Conservation (phyloP, 2,797 vertebrate genomes). For the Triplophysa bombifrons region DNA sequence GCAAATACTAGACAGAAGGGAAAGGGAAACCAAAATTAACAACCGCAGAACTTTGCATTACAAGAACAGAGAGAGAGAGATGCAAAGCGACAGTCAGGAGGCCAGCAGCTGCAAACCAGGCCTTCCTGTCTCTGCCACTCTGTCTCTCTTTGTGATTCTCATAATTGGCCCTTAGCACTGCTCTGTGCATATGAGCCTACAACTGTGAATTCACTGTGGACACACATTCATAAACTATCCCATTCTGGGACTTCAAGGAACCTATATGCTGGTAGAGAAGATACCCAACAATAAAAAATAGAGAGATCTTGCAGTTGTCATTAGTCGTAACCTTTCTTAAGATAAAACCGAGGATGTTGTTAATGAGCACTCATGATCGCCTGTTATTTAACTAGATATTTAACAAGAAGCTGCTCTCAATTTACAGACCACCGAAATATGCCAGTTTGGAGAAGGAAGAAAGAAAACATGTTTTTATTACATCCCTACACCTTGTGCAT, state of each 20-base stretch:
- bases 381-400: slow-evolving; percentile 75
- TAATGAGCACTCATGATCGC: slow-evolving; percentile 75
- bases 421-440: slow-evolving; percentile 72
- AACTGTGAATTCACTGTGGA: slow-evolving; percentile 72
- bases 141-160: slow-evolving; percentile 57
- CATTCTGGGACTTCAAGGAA: background rate
- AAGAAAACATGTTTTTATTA: slow-evolving; percentile 80
- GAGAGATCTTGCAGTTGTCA: slow-evolving; percentile 46
- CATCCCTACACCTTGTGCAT: slow-evolving; percentile 68
- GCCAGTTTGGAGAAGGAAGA: slow-evolving; percentile 62
- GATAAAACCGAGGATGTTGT: slow-evolving; percentile 60
- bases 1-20: slow-evolving; percentile 34
- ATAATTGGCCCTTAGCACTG: slow-evolving; percentile 76
- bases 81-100: slow-evolving; percentile 65
- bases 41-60: slow-evolving; percentile 69
- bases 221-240: background rate
- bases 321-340: slow-evolving; percentile 50
- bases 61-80: slow-evolving; percentile 63
- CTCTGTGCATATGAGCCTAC: slow-evolving; percentile 70
- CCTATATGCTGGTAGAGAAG: background rate
- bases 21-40: slow-evolving; percentile 50
- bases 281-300: slow-evolving; percentile 43
- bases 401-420: slow-evolving; percentile 75
- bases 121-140: slow-evolving; percentile 48
- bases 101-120: slow-evolving; percentile 59